Base-by-base conservation (phyloP, 2,888 invertebrate genomes). In the Limnephilus lunatus region DNA sequence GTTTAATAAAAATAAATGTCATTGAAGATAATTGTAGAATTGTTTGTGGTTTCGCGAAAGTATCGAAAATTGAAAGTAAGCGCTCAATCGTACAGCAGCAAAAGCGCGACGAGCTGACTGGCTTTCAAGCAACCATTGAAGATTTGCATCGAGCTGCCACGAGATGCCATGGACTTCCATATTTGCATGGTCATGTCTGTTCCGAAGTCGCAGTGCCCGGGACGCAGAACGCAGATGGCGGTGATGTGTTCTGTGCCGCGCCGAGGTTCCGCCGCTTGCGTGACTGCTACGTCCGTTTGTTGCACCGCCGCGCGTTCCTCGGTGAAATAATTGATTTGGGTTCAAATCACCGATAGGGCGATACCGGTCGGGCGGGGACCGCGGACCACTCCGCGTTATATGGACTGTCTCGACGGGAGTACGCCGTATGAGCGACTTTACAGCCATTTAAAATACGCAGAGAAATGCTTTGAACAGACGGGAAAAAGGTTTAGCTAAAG, bases 291-390 rank as follows among this genome's bases (percentile, higher is more conserved):
- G 91, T 44, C 91, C 81, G 83, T 89, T 91, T 90, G 92, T 92
- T 92, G 68, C 82, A 68, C 35, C 89, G 88, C 90, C 93, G 68
- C 68, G 68, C 68, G 25, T 68, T 68, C 68, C 68, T 82, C 90
- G 91, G 86, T 30, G 92, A 92, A 92, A 93, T 93, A 93, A 93
- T 93, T 93, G 93, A 93, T 93, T 93, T 83, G 91, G 92, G 91
- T 92, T 93, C 93, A 91, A 89, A 93, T 93, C 93, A 82, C 30
- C 85, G 92, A 93, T 91, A 82, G 85, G 86, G 48, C 82, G 93
- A 93, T 93, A 92, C 86, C 30, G 86, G 30, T 44, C 85, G 39
- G 68, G 53, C 90, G 85, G 82, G 86, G 68, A 68, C 68, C 80
- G 86, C 90, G 86, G 68, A 68, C 68, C 80, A 82, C 90, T 81